Evolutionary conservation across 1,140 invertebrate species (phyloP), one percentile per base, ranked within the genome.

Genomic region (Philotrypesis tridentata): DNA sequence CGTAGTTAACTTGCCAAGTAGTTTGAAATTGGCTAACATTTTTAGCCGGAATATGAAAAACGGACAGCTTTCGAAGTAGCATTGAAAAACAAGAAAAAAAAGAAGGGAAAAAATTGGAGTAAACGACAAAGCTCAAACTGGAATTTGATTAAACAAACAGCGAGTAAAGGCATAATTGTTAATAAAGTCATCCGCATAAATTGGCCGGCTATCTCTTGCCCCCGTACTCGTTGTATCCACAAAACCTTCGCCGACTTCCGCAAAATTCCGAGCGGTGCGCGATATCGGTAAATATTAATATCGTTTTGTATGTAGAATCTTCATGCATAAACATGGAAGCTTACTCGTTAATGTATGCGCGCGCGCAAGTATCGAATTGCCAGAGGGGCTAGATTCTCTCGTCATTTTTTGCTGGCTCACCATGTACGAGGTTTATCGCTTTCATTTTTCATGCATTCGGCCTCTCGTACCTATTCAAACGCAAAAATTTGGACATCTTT

Each of bases 381-480:
- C 29, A 9, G 67, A 70, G 67, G 71, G 27, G 43, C n/a, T 21
- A 4, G 31, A 72, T 21, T 48, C 17, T n/a, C 48, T 0, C 48
- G 48, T 6, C 12, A 25, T 17, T 43, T 73, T 73, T 73, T 73
- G 71, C 40, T 48, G 23, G 21, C 29, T 73, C 23, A 2, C 33
- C 23, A 73, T 73, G 33, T 71, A 31, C 40, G 67, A 70, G 67
- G 67, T 29, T 37, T 70, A 70, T 70, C 67, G 67, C 31, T 25
- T 33, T 29, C 27, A 33, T 70, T 37, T 70, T 70, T 37, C 55
- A 14, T 65, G n/a, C n/a, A n/a, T n/a, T n/a, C n/a, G n/a, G n/a
- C n/a, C 11, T n/a, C 31, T 17, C 29, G 11, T 37, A 29, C 11
- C 11, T 33, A n/a, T 70, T 7, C 1, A 25, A 70, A 17, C 17